Conservation (phyloP, 2,797 vertebrate genomes). For the Brachymystax lenok region DNA sequence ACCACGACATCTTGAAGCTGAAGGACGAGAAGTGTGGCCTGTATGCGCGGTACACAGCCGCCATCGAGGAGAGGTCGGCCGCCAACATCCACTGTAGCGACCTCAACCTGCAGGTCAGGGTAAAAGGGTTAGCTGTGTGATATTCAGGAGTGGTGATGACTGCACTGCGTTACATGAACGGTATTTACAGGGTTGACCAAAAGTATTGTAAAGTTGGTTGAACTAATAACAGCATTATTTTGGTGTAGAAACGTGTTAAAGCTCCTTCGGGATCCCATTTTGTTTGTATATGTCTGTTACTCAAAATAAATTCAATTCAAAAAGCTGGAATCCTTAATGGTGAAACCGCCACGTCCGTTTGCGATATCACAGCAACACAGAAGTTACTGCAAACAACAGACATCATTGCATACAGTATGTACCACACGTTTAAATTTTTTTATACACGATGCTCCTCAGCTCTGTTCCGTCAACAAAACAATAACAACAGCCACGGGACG, state of each 20-base stretch:
- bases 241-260: neutral
- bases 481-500: no score
- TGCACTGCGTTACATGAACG: neutral
- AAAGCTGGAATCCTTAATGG: no score
- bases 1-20: slow-evolving; percentile 79
- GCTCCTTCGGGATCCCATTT: no score
- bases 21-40: slow-evolving; percentile 88
- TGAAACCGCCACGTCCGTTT: no score
- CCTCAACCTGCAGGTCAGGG: slow-evolving; percentile 83
- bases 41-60: slow-evolving; percentile 78
- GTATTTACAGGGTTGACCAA: neutral
- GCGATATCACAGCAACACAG: no score
- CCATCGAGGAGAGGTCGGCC: slow-evolving; percentile 83
- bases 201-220: neutral
- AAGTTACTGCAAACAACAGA: no score
- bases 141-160: neutral
- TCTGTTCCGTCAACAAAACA: no score
- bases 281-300: no score
- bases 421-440: no score
- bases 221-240: neutral
- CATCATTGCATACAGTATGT: no score
- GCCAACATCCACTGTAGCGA: slow-evolving; percentile 74
- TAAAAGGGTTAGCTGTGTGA: neutral
- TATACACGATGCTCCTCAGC: no score
- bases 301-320: no score